A percentile compares a stretch with the other conserved stretches of the same genome.
phyloP scores from a whole-genome alignment of 2,888 invertebrate species.

The Hydrotaea cyrtoneurina region DNA sequence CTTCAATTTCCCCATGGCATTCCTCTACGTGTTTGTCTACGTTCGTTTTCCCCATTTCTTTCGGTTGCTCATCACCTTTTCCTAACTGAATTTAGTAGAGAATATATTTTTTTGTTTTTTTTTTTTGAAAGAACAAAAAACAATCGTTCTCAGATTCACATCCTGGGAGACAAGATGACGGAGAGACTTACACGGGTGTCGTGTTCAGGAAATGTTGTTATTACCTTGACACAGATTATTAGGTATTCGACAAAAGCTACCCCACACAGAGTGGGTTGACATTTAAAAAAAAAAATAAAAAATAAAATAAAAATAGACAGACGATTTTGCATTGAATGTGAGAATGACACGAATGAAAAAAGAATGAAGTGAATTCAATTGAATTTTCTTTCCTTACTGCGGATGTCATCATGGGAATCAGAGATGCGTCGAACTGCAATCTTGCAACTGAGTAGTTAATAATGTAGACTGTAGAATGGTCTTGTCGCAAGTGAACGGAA shows the following conservation, averaged over 20 bases:
- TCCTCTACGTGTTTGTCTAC: neutral
- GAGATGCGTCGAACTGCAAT: neutral
- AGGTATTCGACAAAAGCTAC: neutral
- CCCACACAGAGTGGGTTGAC: no score
- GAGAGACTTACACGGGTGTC: neutral
- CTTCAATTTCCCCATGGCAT: slow-evolving; percentile 11
- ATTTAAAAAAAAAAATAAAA: no score
- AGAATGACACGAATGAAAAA: neutral
- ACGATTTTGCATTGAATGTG: neutral
- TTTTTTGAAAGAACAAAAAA: neutral
- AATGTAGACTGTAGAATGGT: neutral
- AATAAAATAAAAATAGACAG: neutral
- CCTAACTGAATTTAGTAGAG: neutral
- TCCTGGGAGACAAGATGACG: neutral
- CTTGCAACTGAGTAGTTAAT: neutral
- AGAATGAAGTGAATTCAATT: neutral
- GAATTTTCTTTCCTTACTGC: neutral
- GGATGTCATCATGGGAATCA: neutral
- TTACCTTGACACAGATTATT: slow-evolving; percentile 60
- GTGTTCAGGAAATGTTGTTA: slow-evolving; percentile 53
- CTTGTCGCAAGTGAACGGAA: neutral
- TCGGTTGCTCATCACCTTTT: neutral
- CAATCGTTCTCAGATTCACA: neutral
- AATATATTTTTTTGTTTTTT: no score
- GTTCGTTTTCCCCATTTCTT: neutral